Evolutionary conservation across 1,140 invertebrate genomes (phyloP).

Genomic region (Yoshiicerus persimilis): DNA sequence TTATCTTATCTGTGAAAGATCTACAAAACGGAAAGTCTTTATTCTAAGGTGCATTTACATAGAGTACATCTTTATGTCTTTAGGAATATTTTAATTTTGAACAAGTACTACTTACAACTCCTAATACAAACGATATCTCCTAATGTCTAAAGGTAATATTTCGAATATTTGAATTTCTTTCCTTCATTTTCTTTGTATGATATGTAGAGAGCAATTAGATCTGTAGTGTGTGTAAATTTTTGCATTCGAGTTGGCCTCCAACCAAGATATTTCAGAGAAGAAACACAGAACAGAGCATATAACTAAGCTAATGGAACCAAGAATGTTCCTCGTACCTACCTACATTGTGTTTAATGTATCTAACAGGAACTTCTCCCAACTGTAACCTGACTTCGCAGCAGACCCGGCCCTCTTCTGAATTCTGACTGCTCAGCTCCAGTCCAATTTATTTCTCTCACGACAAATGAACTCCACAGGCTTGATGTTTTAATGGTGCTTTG

Average conservation of each 20-base stretch:
- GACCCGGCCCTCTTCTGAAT: not conserved
- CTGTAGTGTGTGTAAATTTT: not conserved
- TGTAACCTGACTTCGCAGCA: not conserved
- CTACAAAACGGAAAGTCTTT: not conserved
- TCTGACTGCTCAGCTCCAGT: conserved; percentile 10
- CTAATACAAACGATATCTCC: too few species aligned
- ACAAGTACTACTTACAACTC: too few species aligned
- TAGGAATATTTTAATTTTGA: not conserved
- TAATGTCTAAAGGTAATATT: too few species aligned
- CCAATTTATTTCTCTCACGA: conserved; percentile 19
- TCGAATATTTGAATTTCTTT: not conserved
- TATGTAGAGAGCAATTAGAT: not conserved
- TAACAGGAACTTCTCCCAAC: not conserved
- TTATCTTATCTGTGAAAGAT: not conserved
- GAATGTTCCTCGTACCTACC: not conserved
- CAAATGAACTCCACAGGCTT: conserved; percentile 11
- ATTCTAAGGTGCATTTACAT: not conserved
- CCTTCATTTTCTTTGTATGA: not conserved
- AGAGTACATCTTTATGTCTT: not conserved
- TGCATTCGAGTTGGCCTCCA: not conserved
- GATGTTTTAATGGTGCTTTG: conserved; percentile 14
- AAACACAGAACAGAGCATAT: not conserved
- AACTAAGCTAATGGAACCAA: too few species aligned
- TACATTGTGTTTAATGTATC: not conserved
- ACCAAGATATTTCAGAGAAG: not conserved